Base-by-base conservation (phyloP, 2,797 vertebrate genomes). In the Lacerta bilineata region DNA sequence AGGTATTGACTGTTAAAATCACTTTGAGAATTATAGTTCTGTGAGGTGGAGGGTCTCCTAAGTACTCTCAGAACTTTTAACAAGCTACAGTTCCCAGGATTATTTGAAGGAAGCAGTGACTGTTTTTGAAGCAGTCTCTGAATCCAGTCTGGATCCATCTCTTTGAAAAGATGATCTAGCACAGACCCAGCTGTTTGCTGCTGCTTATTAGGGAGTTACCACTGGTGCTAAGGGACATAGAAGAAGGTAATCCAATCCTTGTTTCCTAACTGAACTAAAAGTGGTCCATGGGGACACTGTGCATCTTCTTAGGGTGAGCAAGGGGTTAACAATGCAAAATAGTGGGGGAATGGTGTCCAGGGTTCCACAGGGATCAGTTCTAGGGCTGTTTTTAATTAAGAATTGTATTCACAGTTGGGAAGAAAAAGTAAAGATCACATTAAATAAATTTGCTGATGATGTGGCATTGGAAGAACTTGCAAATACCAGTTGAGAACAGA, bases 301-400 rank as follows among this genome's bases (percentile, higher is more conserved):
- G 41, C 2, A 25, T 85, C 68, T 17, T 39, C 17, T 41, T 33
- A 36, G 41, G 25, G 29, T 80, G 59, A 89, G 81, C 71, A 89
- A 93, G 17, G 68, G 83, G 59, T 89, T 85, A 89, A 89, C 27
- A 81, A 64, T 55, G 33, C 72, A 72, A 83, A 83, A 61, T 29
- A 7, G 11, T 46, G 29, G 55, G 20, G 29, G 20, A 80, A 90
- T 39, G 20, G 80, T 90, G 4, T 79, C 41, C n/a, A 88, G 91
- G 69, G 50, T 88, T 91, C 8, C 82, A 18, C 89, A 91, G 88
- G 36, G 66, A 87, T 87, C 78, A 90, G 20, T 43, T 13, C 69
- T 92, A 87, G n/a, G 81, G 7, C 78, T 94, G 92, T 5, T 94
- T 95, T 92, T 89, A 92, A 93, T 94, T 94, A 95, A 79, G 83